Evolutionary conservation across 1,140 invertebrate species (phyloP).

Genomic region (Meteorus sp.): DNA sequence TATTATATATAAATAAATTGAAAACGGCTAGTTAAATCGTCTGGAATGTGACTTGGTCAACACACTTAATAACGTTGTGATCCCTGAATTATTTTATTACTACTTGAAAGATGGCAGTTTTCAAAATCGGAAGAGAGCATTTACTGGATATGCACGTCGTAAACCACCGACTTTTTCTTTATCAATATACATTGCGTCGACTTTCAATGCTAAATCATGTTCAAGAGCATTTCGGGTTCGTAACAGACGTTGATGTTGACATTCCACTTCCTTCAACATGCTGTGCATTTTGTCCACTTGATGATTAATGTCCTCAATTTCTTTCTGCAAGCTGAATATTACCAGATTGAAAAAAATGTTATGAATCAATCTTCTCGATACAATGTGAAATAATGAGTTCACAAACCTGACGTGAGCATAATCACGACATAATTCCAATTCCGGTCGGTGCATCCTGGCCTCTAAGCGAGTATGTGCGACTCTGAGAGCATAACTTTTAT

Average conservation of each 20-base stretch:
- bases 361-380: background rate
- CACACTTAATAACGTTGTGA: too few relatives aligned
- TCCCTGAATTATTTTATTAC: too few relatives aligned
- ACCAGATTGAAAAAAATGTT: background rate
- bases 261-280: conserved; percentile 80
- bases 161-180: conserved; percentile 92
- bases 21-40: conserved; percentile 1
- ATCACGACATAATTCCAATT: conserved; percentile 87
- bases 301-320: conserved; percentile 83
- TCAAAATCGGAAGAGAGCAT: conserved; percentile 77
- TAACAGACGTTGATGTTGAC: conserved; percentile 83
- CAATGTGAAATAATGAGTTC: conserved; percentile 1
- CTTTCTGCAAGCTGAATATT: conserved; percentile 72
- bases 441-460: conserved; percentile 66
- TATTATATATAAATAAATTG: conserved; percentile 23
- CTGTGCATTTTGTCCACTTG: conserved; percentile 79
- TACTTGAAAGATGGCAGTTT: too few relatives aligned
- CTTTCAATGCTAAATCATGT: conserved; percentile 85
- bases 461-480: conserved; percentile 77
- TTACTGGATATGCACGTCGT: conserved; percentile 85
- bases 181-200: conserved; percentile 91
- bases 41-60: background rate
- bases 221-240: conserved; percentile 82
- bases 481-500: conserved; percentile 81
- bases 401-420: conserved; percentile 75